Evolutionary conservation across 2,888 invertebrate genomes (phyloP), one percentile per base, ranked within the genome.

Genomic region (Empis livida): DNA sequence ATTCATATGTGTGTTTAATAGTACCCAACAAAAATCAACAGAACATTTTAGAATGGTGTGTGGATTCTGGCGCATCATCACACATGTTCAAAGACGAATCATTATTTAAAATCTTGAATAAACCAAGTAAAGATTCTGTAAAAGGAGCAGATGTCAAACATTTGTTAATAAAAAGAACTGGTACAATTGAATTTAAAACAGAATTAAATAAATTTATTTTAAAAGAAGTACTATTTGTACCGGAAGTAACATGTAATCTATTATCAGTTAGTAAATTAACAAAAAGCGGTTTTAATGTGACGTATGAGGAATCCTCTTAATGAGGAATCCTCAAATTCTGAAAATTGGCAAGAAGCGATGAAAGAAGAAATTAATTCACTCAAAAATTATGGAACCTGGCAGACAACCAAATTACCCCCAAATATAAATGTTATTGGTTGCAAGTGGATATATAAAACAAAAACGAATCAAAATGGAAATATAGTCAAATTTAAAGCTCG

Each of bases 31-130:
- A 32, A 32, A 32, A 13, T 32, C 2, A 15, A 20, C 5, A 15
- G 10, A 1, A 16, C 13, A 42, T 42, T 2, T n/a, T 2, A 11
- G 49, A 45, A 20, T 56, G 55, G 51, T 11, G 54, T 6, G 15
- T 55, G 2, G 51, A 54, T 49, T 56, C 53, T 5, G 54, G 53
- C 10, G 54, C 53, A 15, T 52, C 53, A 11, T 37, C 53, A 10
- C 54, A 54, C 49, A 51, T 47, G 5, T 47, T 44, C 6, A 53
- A 51, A 31, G 42, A 53, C 39, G 46, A 40, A 39, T 13, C 6
- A 16, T 53, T 53, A 49, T 54, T 54, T 39, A 10, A 10, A 13
- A 31, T 43, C 1, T 6, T 55, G 1, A 46, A 54, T 38, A 46
- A 50, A 30, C 27, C 49, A n/a, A 53, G 52, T 38, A 44, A 46